Evolutionary conservation across 2,797 vertebrate species (phyloP), one percentile per base, ranked within the genome.

Genomic region (Amphiprion clarkii): DNA sequence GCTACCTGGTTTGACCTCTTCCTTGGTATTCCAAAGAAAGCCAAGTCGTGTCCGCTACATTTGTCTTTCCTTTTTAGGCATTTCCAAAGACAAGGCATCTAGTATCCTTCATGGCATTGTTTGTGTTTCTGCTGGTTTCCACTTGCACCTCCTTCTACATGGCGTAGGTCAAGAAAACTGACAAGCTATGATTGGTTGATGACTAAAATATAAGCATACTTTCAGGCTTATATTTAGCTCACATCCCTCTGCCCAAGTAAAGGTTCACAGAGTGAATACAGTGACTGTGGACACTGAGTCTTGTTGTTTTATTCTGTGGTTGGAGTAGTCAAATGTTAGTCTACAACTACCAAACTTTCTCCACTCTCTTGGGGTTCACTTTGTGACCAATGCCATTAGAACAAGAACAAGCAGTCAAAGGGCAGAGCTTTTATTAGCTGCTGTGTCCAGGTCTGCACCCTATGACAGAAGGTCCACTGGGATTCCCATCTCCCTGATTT

Each of bases 391-490:
- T 5, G 16, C 44, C 4, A 27, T 56, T n/a, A 53, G 71, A 72
- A 56, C 1, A 33, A 61, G 39, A 68, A 63, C 55, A 63, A 71
- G 62, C 60, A 48, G 13, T 69, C 51, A 69, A 60, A 71, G 33
- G 27, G 62, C 56, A 58, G 16, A 55, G 4, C 21, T 71, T 72
- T 70, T 61, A 62, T 48, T 40, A 61, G 21, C 21, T 51, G 57
- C 59, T 23, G 19, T 64, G 51, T 21, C 40, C 67, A 68, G 25
- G n/a, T 6, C 58, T 69, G 19, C 40, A 55, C 17, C 19, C 33
- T 3, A 17, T 58, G 69, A 80, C 76, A 77, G 52, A 59, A 5
- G 40, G 55, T 66, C 78, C 60, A 27, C 48, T 9, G 69, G 71
- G 69, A 79, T 36, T 48, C 25, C 44, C 42, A 23, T 52, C 71